A percentile compares a stretch with the other conserved stretches of the same genome.
These are phyloP conservation scores for Lanistes nyassanus DNA, from an alignment of 1,140 invertebrate genomes.

Conservation along the genomic window DNA sequence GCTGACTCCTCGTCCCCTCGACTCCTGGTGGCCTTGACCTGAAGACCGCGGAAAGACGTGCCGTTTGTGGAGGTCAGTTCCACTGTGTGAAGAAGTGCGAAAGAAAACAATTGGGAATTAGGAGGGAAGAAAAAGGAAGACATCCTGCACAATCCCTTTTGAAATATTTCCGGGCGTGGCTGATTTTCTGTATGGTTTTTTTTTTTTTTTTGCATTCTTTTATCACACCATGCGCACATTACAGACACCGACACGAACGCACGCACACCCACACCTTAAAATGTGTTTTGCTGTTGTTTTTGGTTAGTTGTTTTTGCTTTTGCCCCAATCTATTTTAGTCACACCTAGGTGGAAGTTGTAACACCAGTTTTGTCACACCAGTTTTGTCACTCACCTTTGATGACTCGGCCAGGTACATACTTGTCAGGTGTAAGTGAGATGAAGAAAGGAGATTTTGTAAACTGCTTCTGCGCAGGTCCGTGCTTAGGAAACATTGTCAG, in stretches of 20 bases:
- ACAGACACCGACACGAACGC: conserved; percentile 4
- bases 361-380: too few relatives aligned
- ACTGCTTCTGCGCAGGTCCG: conserved; percentile 1
- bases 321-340: too few relatives aligned
- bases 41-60: conserved; percentile 1
- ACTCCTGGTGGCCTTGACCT: conserved; percentile 23
- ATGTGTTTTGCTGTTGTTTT: too few relatives aligned
- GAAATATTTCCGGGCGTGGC: too few relatives aligned
- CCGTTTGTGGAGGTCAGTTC: not conserved
- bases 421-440: not conserved
- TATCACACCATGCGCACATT: too few relatives aligned
- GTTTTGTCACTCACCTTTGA: conserved; percentile 13
- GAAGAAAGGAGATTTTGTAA: not conserved
- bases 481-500: conserved; percentile 30
- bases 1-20: conserved; percentile 5
- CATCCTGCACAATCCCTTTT: too few relatives aligned
- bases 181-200: too few relatives aligned
- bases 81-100: not conserved
- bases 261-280: too few relatives aligned
- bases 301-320: too few relatives aligned
- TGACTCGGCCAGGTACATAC: conserved; percentile 4
- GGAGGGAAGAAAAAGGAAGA: too few relatives aligned
- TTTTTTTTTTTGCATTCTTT: too few relatives aligned
- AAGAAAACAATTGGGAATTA: not conserved
- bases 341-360: too few relatives aligned